Evolutionary conservation across 2,797 vertebrate species (phyloP), one percentile per base, ranked within the genome.

Genomic region (Tapirus indicus): DNA sequence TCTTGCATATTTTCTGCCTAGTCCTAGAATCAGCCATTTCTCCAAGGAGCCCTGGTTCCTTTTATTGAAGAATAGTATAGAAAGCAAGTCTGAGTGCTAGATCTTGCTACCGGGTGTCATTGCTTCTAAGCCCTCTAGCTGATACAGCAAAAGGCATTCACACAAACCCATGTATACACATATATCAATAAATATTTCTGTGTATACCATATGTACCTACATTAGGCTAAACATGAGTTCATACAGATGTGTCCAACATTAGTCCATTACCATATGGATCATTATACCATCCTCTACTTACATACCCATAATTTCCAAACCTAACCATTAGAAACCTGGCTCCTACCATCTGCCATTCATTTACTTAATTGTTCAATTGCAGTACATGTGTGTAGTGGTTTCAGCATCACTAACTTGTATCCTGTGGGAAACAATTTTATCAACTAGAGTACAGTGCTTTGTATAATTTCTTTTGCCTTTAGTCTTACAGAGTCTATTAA

Each of bases 351-450:
- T 13, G 8, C 27, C 17, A 27, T 25, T 10, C 71, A 64, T 68
- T 68, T 35, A n/a, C 21, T 56, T 68, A 47, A 35, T 72, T 21
- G 4, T 21, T 44, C 35, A 44, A 0, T 41, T 64, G 9, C 20
- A 66, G 4, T 25, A 25, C 13, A 3, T 0, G 6, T 0, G 4
- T 41, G 20, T 2, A 25, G 25, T 18, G 54, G 32, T 1, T 60
- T 71, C 14, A 60, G 44, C 12, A 74, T 14, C 69, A 64, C 5
- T 12, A 32, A 18, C 27, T 14, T 27, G 35, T 18, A 52, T 17
- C 12, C 23, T 58, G 32, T 60, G 4, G 35, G 49, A 78, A 69
- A 93, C 32, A 23, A 68, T 47, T 56, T 75, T 68, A 68, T 58
- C 72, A 68, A 47, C 38, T 4, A 29, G 21, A n/a, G 16, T 56